These are phyloP conservation scores for Clunio marinus DNA, from an alignment of 2,888 invertebrate species.

Conservation along the genomic window DNA sequence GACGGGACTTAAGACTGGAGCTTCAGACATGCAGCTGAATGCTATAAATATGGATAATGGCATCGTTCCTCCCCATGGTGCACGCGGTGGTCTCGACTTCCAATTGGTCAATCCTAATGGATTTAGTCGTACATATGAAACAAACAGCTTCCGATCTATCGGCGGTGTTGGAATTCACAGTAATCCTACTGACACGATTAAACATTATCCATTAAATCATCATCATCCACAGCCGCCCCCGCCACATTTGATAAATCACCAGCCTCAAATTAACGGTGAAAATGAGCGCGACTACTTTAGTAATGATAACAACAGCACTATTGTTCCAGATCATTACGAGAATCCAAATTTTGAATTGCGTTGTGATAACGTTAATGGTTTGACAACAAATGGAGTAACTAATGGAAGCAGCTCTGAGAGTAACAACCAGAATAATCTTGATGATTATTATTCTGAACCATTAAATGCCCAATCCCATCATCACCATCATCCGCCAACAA, in stretches of 20 bases:
- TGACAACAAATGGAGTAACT: not conserved
- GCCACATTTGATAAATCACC: conserved; percentile 38
- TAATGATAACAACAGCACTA: conserved; percentile 43
- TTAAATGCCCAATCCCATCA: conserved; percentile 42
- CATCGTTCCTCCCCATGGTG: conserved; percentile 39
- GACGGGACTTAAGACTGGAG: conserved; percentile 65
- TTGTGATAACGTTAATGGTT: conserved; percentile 23
- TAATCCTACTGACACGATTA: conserved; percentile 38
- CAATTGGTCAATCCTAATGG: conserved; percentile 44
- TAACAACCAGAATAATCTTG: conserved; percentile 42
- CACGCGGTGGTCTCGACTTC: conserved; percentile 38
- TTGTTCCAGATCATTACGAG: conserved; percentile 50
- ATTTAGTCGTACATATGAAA: conserved; percentile 50
- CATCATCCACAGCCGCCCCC: conserved; percentile 39
- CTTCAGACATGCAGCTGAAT: conserved; percentile 51
- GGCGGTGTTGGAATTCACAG: conserved; percentile 40
- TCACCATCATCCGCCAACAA: conserved; percentile 19
- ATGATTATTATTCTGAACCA: conserved; percentile 51
- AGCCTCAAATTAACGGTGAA: conserved; percentile 41
- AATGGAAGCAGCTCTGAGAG: conserved; percentile 35
- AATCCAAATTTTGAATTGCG: conserved; percentile 51
- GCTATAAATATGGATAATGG: conserved; percentile 53
- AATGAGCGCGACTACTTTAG: conserved; percentile 44
- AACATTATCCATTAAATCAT: conserved; percentile 42
- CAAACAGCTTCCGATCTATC: conserved; percentile 45